Percentiles rank a stretch among this genome's conserved stretches.
phyloP scores from a whole-genome alignment of 2,113 vertebrate species.

The Marcusenius ussheri region DNA sequence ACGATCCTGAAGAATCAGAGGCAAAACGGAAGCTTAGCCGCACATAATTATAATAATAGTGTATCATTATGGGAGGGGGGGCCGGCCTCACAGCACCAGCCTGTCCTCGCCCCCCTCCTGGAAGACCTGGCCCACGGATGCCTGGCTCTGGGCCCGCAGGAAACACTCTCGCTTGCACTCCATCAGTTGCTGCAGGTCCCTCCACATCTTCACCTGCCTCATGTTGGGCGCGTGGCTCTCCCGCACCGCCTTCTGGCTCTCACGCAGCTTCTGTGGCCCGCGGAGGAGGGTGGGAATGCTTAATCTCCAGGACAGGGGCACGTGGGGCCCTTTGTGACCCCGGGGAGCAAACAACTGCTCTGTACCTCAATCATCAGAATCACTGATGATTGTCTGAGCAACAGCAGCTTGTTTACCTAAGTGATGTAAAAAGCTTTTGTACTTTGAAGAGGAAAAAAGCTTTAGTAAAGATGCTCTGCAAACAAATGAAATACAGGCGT shows the following conservation, averaged over 20 bases:
- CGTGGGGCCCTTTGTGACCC: no score
- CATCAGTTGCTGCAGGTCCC: constrained; percentile 82
- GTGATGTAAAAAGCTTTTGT: neutral
- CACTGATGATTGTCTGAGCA: neutral
- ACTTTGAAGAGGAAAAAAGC: neutral
- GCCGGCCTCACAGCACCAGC: constrained; percentile 70
- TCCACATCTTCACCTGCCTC: constrained; percentile 94
- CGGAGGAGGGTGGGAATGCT: neutral
- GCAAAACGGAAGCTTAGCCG: neutral
- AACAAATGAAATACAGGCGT: neutral
- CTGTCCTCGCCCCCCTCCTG: constrained; percentile 87
- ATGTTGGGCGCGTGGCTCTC: constrained; percentile 83
- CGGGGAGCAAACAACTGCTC: neutral
- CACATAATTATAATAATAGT: neutral
- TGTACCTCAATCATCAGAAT: neutral
- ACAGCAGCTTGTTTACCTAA: neutral
- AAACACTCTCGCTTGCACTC: constrained; percentile 89
- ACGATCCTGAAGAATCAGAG: neutral
- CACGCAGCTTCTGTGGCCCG: constrained; percentile 74
- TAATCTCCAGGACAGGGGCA: neutral
- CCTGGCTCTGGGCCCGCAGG: constrained; percentile 74
- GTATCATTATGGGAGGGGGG: neutral
- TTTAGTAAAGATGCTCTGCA: neutral
- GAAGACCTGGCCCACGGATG: constrained; percentile 78
- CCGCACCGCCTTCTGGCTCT: constrained; percentile 82